A percentile compares a stretch with the other conserved stretches of the same genome.
Evolutionary conservation across 2,797 vertebrate species (phyloP).

Genomic region (Diglossa cyanea): DNA sequence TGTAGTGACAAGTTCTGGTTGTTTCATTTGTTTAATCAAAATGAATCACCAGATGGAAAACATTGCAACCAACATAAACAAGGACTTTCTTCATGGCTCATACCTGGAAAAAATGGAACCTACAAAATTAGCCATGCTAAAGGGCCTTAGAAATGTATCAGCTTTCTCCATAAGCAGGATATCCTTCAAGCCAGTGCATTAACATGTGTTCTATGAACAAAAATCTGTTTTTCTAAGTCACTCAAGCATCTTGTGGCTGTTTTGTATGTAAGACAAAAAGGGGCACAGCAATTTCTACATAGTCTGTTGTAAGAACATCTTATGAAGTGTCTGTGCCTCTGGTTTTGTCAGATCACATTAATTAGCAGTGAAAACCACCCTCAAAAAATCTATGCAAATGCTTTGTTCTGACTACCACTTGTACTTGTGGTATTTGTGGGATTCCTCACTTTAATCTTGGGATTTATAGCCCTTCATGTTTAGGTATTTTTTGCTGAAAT

Average conservation of each 20-base stretch:
- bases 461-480: not conserved
- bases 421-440: not conserved
- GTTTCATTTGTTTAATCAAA: not conserved
- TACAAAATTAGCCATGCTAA: constrained; percentile 2
- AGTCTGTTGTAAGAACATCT: not conserved
- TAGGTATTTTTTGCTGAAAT: not conserved
- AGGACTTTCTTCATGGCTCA: not conserved
- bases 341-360: not conserved
- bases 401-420: not conserved
- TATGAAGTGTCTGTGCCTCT: not conserved
- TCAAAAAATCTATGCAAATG: not conserved
- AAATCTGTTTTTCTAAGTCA: not conserved
- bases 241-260: not conserved
- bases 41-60: not conserved
- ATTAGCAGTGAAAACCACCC: not conserved
- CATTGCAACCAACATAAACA: accelerated
- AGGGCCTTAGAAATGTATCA: constrained; percentile 13
- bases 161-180: not conserved
- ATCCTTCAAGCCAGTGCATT: not conserved
- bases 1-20: not conserved
- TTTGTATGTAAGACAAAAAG: not conserved
- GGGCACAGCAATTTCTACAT: not conserved
- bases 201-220: not conserved
- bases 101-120: not conserved
- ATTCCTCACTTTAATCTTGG: not conserved